A percentile compares a stretch with the other conserved stretches of the same genome.
phyloP scores from a whole-genome alignment of 1,140 invertebrate species.

The Drosophila parvula region DNA sequence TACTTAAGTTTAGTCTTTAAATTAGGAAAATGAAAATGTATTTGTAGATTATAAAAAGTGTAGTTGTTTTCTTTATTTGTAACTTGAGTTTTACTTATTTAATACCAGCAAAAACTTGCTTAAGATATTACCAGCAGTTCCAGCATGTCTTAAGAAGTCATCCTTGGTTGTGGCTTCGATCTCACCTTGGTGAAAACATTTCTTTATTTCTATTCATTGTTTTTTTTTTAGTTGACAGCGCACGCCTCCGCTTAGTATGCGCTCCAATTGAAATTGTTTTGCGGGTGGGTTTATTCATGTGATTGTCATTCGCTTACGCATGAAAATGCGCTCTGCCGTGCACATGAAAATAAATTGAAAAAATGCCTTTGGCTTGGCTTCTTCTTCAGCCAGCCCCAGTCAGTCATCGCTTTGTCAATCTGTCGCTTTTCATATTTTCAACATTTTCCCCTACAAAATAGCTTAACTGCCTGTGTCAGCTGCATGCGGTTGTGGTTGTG shows the following conservation, averaged over 20 bases:
- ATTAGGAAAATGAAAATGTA: background rate
- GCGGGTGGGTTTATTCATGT: slow-evolving; percentile 59
- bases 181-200: slow-evolving; percentile 8
- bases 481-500: slow-evolving; percentile 37
- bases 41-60: background rate
- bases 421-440: slow-evolving; percentile 62
- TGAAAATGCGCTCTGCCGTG: slow-evolving; percentile 54
- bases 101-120: background rate
- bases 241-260: slow-evolving; percentile 35
- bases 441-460: slow-evolving; percentile 57
- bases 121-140: background rate
- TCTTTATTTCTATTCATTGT: slow-evolving; percentile 50
- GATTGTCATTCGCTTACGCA: slow-evolving; percentile 63
- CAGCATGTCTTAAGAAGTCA: background rate
- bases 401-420: slow-evolving; percentile 50
- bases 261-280: slow-evolving; percentile 47
- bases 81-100: background rate
- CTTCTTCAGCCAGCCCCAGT: background rate
- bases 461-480: slow-evolving; percentile 60
- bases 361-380: slow-evolving; percentile 60
- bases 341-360: slow-evolving; percentile 72
- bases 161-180: background rate
- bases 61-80: too few species aligned
- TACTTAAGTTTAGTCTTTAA: background rate
- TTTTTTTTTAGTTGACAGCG: slow-evolving; percentile 37